Evolutionary conservation across 2,113 vertebrate species (phyloP), one percentile per base, ranked within the genome.

Genomic region (Atractosteus spatula): DNA sequence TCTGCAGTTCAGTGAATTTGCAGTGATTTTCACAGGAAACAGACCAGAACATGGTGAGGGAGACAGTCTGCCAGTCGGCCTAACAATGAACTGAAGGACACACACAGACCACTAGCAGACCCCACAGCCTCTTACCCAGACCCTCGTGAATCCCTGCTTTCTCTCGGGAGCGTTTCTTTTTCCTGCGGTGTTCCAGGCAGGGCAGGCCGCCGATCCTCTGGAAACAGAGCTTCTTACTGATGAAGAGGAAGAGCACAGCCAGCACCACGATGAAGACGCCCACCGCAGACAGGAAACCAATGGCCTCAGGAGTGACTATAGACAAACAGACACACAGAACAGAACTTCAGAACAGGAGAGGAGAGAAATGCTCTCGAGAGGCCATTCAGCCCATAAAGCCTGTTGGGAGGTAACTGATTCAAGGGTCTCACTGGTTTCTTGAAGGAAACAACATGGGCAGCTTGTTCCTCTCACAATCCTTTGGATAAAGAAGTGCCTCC

Each of bases 141-240:
- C 90, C 84, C 68, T 91, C 76, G 0, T 17, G 80, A 70, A 86
- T 68, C 3, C 90, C 85, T 3, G 74, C 62, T 43, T 88, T 91
- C 7, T 86, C 86, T 74, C 76, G 77, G 17, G 82, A 79, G 55
- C 75, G 62, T 76, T 92, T 91, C 81, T 84, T 81, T 84, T 63
- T 70, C 41, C 85, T 76, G 41, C 71, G 79, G 45, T 88, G 85
- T 76, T 96, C 88, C 74, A 91, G 85, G 62, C 90, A 91, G 3
- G 83, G 89, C 41, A 95, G 85, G 0, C 84, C 90, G 3, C 88
- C 87, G 16, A 91, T 83, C 2, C 87, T 87, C 43, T 94, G 92
- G 77, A 96, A 96, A 77, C 85, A 94, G 74, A 95, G 80, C 81
- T 95, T 94, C 86, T 94, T 94, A 82, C 91, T 95, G 91, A 94